These are phyloP conservation scores for Habrosyne pyritoides DNA, from an alignment of 2,888 invertebrate genomes.

Conservation along the genomic window DNA sequence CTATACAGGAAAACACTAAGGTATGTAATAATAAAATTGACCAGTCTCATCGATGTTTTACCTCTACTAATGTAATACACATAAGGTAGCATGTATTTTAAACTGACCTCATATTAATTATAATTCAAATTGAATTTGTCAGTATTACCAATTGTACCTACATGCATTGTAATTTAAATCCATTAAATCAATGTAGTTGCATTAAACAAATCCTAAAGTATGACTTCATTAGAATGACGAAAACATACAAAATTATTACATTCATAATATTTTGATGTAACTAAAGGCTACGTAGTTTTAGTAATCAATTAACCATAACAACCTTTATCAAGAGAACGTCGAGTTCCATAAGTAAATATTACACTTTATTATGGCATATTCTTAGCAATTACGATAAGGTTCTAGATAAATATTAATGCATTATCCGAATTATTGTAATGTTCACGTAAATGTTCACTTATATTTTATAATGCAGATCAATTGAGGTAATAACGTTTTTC, in stretches of 20 bases:
- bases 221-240: neutral
- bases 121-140: too few species aligned
- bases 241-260: neutral
- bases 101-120: too few species aligned
- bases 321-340: conserved; percentile 30
- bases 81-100: too few species aligned
- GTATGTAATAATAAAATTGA: conserved; percentile 69
- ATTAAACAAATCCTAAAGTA: too few species aligned
- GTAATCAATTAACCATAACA: conserved; percentile 34
- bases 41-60: neutral
- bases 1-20: conserved; percentile 93
- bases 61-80: too few species aligned
- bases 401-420: conserved; percentile 25
- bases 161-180: too few species aligned
- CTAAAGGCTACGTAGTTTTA: conserved; percentile 9
- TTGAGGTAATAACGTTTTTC: conserved; percentile 14
- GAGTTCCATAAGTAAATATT: conserved; percentile 20
- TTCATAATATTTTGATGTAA: neutral
- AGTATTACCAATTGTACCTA: too few species aligned
- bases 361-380: conserved; percentile 22
- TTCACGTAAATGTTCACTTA: conserved; percentile 7
- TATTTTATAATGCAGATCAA: conserved; percentile 4
- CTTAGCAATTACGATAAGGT: conserved; percentile 25
- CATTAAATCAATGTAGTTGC: too few species aligned
- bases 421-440: conserved; percentile 13